Percentiles rank a stretch among this genome's conserved stretches.
Conservation (phyloP, 2,797 vertebrate species). For the Setipinna tenuifilis region DNA sequence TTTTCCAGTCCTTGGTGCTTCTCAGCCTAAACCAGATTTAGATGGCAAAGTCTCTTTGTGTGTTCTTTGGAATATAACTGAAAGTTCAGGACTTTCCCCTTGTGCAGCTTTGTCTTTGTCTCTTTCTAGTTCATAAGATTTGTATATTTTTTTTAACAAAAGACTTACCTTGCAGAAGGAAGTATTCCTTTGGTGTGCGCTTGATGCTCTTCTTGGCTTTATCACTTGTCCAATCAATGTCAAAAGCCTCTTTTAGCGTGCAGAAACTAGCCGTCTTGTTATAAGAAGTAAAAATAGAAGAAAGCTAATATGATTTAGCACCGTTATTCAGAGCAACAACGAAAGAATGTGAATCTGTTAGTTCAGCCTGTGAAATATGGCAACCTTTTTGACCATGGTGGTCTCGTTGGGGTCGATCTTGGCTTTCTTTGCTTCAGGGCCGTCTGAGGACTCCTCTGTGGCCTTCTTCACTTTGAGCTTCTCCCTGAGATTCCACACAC, state of each 20-base stretch:
- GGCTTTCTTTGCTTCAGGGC: slow-evolving; percentile 85
- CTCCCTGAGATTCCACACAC: slow-evolving; percentile 73
- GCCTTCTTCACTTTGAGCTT: slow-evolving; percentile 84
- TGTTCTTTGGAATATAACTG: too few species aligned
- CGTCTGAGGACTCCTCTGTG: slow-evolving; percentile 73
- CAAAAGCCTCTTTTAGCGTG: slow-evolving; percentile 83
- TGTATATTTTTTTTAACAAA: neutral
- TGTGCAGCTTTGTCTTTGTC: too few species aligned
- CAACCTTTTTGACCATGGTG: slow-evolving; percentile 90
- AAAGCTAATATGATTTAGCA: neutral
- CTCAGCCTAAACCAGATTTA: too few species aligned
- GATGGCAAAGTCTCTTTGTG: too few species aligned
- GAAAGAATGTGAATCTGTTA: neutral
- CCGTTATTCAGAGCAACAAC: neutral
- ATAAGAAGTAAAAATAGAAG: slow-evolving; percentile 8
- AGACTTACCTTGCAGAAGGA: slow-evolving; percentile 85
- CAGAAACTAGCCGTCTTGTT: slow-evolving; percentile 79
- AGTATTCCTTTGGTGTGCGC: slow-evolving; percentile 83
- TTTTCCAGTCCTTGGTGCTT: too few species aligned
- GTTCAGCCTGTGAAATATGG: neutral
- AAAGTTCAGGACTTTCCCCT: too few species aligned
- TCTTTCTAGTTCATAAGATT: too few species aligned
- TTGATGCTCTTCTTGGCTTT: slow-evolving; percentile 80
- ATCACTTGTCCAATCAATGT: slow-evolving; percentile 85
- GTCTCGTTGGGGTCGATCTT: slow-evolving; percentile 85